Conservation (phyloP, 2,797 vertebrate genomes). For the Helarctos malayanus region DNA sequence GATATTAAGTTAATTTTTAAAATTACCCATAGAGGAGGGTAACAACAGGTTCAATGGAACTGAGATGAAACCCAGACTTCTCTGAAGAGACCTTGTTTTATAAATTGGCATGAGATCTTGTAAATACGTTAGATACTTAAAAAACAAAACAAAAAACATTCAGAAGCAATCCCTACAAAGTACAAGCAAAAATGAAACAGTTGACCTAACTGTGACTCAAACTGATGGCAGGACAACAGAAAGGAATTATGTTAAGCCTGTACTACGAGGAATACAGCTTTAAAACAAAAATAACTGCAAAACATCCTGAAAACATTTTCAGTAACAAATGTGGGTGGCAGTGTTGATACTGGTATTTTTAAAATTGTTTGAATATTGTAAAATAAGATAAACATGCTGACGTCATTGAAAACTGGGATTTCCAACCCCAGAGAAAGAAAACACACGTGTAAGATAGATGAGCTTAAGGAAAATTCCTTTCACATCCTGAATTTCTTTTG, state of each 20-base stretch:
- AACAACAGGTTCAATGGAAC: neutral
- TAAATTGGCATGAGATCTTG: neutral
- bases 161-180: neutral
- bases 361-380: neutral
- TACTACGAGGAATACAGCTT: neutral
- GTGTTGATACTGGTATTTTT: neutral
- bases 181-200: slow-evolving; percentile 36
- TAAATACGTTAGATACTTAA: neutral
- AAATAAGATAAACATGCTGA: neutral
- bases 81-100: neutral
- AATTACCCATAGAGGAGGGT: neutral
- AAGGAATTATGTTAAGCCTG: neutral
- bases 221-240: neutral
- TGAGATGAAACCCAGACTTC: neutral
- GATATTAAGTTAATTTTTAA: slow-evolving; percentile 8
- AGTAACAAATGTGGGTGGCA: neutral
- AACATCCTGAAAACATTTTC: neutral
- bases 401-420: neutral
- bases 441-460: neutral
- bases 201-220: neutral
- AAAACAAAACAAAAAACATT: neutral
- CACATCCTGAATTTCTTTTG: neutral
- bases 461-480: neutral
- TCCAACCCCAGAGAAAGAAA: neutral
- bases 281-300: neutral